These are phyloP conservation scores for Atractosteus spatula DNA, from an alignment of 2,113 vertebrate genomes.

Conservation along the genomic window DNA sequence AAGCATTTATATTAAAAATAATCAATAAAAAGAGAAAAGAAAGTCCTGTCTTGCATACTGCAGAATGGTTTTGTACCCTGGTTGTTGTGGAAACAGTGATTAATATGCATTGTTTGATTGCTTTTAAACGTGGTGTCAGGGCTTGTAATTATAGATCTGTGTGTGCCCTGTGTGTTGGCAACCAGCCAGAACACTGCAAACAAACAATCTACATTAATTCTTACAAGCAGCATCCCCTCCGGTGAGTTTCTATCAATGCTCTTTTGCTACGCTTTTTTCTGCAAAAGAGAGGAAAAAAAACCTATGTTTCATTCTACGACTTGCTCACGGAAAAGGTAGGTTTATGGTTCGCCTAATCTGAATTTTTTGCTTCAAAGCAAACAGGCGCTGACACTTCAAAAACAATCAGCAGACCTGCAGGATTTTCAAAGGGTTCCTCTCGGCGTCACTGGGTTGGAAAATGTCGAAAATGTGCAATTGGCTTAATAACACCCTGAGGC, in stretches of 20 bases:
- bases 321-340: too few relatives aligned
- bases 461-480: neutral
- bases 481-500: neutral
- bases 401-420: neutral
- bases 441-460: neutral
- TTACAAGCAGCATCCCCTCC: neutral
- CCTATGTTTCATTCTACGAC: too few relatives aligned
- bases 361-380: neutral
- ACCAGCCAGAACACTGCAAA: neutral
- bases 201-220: neutral
- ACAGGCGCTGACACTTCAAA: neutral
- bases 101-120: neutral
- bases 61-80: neutral
- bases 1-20: too few relatives aligned
- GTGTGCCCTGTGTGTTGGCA: neutral
- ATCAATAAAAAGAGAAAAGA: neutral
- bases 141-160: neutral
- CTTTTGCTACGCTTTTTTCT: neutral
- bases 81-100: neutral
- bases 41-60: neutral
- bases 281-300: neutral
- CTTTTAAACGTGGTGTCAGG: constrained; percentile 2
- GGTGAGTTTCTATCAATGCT: neutral
- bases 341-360: neutral
- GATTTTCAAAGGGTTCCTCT: constrained; percentile 1